A percentile compares a stretch with the other conserved stretches of the same genome.
Conservation (phyloP, 2,113 vertebrate species). For the Elachura formosa region DNA sequence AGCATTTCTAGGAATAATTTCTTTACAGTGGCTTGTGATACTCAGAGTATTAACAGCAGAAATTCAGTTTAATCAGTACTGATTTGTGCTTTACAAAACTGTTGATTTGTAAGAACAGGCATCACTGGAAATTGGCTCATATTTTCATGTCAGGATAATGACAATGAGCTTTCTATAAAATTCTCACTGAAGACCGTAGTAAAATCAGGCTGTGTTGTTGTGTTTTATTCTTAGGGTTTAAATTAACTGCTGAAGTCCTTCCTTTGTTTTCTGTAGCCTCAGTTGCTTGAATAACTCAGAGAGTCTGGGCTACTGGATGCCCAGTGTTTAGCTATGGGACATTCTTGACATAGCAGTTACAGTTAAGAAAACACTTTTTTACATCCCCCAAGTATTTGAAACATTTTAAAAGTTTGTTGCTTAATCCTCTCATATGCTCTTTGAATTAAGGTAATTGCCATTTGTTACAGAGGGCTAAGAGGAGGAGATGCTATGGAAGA, state of each 20-base stretch:
- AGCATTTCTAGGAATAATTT: neutral
- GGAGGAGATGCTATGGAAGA: neutral
- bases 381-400: neutral
- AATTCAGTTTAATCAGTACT: neutral
- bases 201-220: neutral
- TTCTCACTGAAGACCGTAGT: neutral
- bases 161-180: neutral
- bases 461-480: neutral
- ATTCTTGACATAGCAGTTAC: neutral
- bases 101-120: neutral
- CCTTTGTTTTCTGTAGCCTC: neutral
- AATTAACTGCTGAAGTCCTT: neutral
- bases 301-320: neutral
- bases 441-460: neutral
- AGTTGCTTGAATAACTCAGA: neutral
- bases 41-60: neutral
- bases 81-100: neutral
- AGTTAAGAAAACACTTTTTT: neutral
- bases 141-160: neutral
- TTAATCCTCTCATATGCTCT: neutral
- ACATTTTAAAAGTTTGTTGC: neutral
- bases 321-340: neutral
- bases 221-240: neutral
- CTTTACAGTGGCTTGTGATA: neutral
- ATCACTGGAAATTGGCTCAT: neutral